Evolutionary conservation across 2,888 invertebrate genomes (phyloP).

Genomic region (Cryptocephalus moraei): DNA sequence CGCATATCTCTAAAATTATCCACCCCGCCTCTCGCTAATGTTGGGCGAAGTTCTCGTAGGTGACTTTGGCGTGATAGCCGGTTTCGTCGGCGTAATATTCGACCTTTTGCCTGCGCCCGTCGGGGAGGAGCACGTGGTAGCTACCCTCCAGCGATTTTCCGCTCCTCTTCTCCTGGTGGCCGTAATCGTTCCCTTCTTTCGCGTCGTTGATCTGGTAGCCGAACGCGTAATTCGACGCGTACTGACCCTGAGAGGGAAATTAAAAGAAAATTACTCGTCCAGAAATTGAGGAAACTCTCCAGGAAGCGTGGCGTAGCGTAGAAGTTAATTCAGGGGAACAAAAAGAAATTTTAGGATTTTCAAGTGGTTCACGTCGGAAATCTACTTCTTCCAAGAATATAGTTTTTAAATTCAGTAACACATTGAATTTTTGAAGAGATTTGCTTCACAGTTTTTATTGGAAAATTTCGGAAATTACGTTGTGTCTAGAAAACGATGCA

Average conservation of each 20-base stretch:
- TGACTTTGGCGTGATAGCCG: constrained; percentile 70
- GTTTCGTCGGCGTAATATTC: constrained; percentile 65
- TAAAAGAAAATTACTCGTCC: constrained; percentile 1
- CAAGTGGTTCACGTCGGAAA: too few relatives aligned
- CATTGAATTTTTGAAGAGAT: too few relatives aligned
- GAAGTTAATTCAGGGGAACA: too few relatives aligned
- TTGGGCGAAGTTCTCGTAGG: constrained; percentile 42
- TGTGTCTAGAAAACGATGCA: too few relatives aligned
- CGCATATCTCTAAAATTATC: too few relatives aligned
- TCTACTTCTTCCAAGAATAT: too few relatives aligned
- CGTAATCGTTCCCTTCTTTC: constrained; percentile 63
- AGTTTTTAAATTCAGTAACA: too few relatives aligned
- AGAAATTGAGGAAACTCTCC: neutral
- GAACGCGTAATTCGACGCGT: constrained; percentile 41
- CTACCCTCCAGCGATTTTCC: constrained; percentile 60
- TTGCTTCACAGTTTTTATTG: too few relatives aligned
- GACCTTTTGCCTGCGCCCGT: constrained; percentile 69
- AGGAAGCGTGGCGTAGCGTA: too few relatives aligned
- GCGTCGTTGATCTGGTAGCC: constrained; percentile 64
- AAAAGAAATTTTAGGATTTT: too few relatives aligned
- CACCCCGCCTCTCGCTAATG: constrained; percentile 11
- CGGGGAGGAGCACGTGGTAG: constrained; percentile 69
- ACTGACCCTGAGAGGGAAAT: constrained; percentile 25
- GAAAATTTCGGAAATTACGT: too few relatives aligned
- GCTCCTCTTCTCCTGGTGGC: constrained; percentile 61